phyloP scores from a whole-genome alignment of 2,797 vertebrate genomes.

The Rhinella marina region DNA sequence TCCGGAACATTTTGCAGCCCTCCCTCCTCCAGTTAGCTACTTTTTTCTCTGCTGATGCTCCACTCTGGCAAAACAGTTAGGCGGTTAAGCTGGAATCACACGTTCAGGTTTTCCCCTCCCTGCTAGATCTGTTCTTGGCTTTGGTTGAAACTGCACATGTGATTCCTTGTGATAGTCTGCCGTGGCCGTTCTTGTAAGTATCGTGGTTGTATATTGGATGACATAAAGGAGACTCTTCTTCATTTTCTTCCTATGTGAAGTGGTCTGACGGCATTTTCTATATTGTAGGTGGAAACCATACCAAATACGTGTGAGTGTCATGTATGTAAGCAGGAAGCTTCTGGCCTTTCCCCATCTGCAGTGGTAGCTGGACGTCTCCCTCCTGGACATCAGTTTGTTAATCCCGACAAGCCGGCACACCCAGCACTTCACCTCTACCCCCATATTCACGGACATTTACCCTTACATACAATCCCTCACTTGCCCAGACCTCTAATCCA shows the following conservation, averaged over 20 bases:
- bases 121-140: too few relatives aligned
- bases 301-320: constrained; percentile 94
- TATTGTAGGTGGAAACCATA: constrained; percentile 81
- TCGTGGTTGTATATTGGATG: too few relatives aligned
- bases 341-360: constrained; percentile 79
- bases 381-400: constrained; percentile 89
- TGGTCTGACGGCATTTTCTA: neutral
- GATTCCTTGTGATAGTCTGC: too few relatives aligned
- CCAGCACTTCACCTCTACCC: constrained; percentile 96
- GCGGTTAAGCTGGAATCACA: too few relatives aligned
- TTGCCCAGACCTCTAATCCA: constrained; percentile 91
- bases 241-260: neutral
- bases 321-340: constrained; percentile 91
- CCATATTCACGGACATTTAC: constrained; percentile 96
- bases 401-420: constrained; percentile 87
- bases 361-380: constrained; percentile 82
- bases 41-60: too few relatives aligned
- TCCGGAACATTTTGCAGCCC: too few relatives aligned
- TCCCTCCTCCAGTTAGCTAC: too few relatives aligned
- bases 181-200: too few relatives aligned
- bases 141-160: too few relatives aligned
- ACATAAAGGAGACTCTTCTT: neutral
- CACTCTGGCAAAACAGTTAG: too few relatives aligned
- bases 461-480: constrained; percentile 90
- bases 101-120: too few relatives aligned